Evolutionary conservation across 2,888 invertebrate species (phyloP), one percentile per base, ranked within the genome.

Genomic region (Apoda limacodes): DNA sequence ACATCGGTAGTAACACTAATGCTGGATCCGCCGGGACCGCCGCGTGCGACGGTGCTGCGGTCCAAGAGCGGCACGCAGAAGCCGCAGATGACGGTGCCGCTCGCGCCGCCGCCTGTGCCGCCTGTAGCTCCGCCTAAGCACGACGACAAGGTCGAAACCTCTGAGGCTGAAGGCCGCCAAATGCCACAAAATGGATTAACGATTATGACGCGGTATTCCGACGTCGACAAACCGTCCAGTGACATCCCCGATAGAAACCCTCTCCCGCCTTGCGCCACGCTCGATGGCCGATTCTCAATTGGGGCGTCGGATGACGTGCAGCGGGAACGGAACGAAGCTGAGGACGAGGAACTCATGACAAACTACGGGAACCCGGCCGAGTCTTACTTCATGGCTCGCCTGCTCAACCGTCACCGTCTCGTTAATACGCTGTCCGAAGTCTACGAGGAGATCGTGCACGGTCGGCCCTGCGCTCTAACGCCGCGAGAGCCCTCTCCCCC

Each of bases 1-100:
- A 95, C 97, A 1, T 95, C 95, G 9, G 96, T 95, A 25, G 92
- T 98, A 11, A 82, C 93, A 1, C 82, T 98, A 11, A 91, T 97
- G 86, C 78, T 96, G 39, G 95, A 96, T 71, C 94, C 94, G 24
- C 90, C 93, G 0, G 93, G 93, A 1, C 92, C 88, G 5, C 89
- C 91, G 9, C 82, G 87, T 26, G 86, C 84, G 29, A 86, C 88
- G 48, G 87, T 88, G 34, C 62, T 85, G 40, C 71, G 75, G 28
- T 69, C 74, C 3, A 59, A 75, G 28, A 55, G 60, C 22, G 27
- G 27, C 6, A 49, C 53, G 22, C 62, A 52, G 31, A 48, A 46
- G 32, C 43, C 51, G 3, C 47, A 49, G 32, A 31, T 48, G 3
- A 25, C 49, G 5, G 35, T 44, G 24, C 43, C 46, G 11, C 32